phyloP scores from a whole-genome alignment of 2,113 vertebrate genomes.

The Desmodus rotundus region DNA sequence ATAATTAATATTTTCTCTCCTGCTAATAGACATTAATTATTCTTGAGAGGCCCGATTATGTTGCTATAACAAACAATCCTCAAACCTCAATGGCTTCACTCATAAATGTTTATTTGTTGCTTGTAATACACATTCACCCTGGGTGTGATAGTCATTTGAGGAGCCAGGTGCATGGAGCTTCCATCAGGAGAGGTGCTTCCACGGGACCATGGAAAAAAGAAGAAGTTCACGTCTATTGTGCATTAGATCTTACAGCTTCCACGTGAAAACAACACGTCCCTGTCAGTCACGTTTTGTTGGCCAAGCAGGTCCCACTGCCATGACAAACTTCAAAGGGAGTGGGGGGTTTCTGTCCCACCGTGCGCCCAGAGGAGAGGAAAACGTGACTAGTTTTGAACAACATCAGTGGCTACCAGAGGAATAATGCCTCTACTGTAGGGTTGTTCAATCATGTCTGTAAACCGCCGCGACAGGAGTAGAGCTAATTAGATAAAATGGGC shows the following conservation, averaged over 20 bases:
- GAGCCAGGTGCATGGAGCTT: background rate
- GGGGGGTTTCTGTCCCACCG: fast-evolving
- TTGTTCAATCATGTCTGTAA: background rate
- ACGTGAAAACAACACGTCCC: background rate
- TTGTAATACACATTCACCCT: background rate
- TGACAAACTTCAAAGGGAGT: background rate
- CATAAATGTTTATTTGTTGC: background rate
- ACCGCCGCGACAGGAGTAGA: background rate
- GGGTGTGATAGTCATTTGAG: background rate
- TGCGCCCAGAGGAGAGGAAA: background rate
- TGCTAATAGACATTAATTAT: background rate
- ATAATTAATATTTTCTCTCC: background rate
- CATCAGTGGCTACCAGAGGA: background rate
- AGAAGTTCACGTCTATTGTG: background rate
- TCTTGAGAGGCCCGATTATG: background rate
- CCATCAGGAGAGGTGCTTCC: background rate
- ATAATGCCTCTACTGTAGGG: background rate
- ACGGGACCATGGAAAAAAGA: background rate
- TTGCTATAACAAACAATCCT: background rate
- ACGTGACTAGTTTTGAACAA: background rate
- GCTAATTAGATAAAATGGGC: background rate
- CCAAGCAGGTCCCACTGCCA: background rate
- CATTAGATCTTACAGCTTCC: background rate
- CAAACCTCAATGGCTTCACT: background rate
- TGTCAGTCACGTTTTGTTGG: background rate